These are phyloP conservation scores for Noctua fimbriata DNA, from an alignment of 2,888 invertebrate species.

Conservation along the genomic window DNA sequence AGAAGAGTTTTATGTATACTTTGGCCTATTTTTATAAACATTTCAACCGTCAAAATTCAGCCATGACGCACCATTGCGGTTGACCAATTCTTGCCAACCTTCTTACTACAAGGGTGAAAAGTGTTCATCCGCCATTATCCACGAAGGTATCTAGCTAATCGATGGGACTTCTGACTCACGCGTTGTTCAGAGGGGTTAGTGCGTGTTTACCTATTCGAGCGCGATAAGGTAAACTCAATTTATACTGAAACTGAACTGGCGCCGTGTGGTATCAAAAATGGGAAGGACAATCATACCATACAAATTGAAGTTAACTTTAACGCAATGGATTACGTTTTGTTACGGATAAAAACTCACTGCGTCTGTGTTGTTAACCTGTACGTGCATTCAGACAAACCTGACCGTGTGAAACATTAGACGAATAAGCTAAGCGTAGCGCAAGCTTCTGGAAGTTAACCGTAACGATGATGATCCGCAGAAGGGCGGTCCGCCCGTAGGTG, in stretches of 20 bases:
- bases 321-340: neutral
- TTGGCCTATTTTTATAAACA: neutral
- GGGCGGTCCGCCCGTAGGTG: conserved; percentile 89
- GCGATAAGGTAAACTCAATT: neutral
- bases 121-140: neutral
- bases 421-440: neutral
- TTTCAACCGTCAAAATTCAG: neutral
- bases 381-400: neutral
- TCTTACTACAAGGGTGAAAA: neutral
- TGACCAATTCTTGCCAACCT: neutral
- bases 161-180: neutral
- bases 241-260: neutral
- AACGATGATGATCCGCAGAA: conserved; percentile 74
- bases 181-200: neutral
- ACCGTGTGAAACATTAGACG: neutral
- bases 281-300: neutral
- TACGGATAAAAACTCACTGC: neutral
- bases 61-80: neutral
- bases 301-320: neutral
- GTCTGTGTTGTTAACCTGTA: neutral
- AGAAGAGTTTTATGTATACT: neutral
- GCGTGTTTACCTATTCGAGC: neutral
- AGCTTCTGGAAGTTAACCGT: conserved; percentile 1
- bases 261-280: neutral
- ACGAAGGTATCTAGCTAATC: neutral